Evolutionary conservation across 2,888 invertebrate species (phyloP).

Genomic region (Ennomos quercinarius): DNA sequence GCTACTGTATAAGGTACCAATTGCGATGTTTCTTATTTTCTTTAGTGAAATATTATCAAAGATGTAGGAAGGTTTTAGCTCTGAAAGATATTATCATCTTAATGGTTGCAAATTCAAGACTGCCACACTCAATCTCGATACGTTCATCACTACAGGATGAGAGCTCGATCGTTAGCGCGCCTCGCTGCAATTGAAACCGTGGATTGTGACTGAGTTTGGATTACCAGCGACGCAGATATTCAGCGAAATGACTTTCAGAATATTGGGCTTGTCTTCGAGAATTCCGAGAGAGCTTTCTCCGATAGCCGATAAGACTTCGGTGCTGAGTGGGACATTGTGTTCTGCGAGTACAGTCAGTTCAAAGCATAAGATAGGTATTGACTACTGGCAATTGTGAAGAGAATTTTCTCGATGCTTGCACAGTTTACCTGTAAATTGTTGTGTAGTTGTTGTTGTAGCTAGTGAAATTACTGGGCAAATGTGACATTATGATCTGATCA

Average conservation of each 20-base stretch:
- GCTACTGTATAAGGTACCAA: not conserved
- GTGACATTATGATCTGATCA: too few relatives aligned
- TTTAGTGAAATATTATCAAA: not conserved
- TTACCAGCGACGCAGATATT: slow-evolving; percentile 41
- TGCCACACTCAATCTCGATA: slow-evolving; percentile 3
- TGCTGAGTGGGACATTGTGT: slow-evolving; percentile 10
- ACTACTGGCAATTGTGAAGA: too few relatives aligned
- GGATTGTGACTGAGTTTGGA: slow-evolving; percentile 50
- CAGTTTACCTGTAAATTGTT: too few relatives aligned
- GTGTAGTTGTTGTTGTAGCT: too few relatives aligned
- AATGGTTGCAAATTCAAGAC: slow-evolving; percentile 5
- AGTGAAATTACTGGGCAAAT: too few relatives aligned
- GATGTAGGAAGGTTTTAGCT: not conserved
- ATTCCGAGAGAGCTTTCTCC: slow-evolving; percentile 22
- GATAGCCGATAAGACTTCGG: slow-evolving; percentile 17
- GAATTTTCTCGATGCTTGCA: too few relatives aligned
- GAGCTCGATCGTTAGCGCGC: slow-evolving; percentile 48
- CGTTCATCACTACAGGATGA: slow-evolving; percentile 21
- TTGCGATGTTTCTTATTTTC: not conserved
- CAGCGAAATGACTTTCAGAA: slow-evolving; percentile 41
- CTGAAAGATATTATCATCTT: not conserved
- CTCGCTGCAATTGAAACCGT: slow-evolving; percentile 48
- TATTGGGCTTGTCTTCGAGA: slow-evolving; percentile 38
- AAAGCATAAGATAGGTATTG: too few relatives aligned
- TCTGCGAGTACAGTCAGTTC: slow-evolving; percentile 3